These are phyloP conservation scores for Pectinophora gossypiella DNA, from an alignment of 1,140 invertebrate genomes.

Conservation along the genomic window DNA sequence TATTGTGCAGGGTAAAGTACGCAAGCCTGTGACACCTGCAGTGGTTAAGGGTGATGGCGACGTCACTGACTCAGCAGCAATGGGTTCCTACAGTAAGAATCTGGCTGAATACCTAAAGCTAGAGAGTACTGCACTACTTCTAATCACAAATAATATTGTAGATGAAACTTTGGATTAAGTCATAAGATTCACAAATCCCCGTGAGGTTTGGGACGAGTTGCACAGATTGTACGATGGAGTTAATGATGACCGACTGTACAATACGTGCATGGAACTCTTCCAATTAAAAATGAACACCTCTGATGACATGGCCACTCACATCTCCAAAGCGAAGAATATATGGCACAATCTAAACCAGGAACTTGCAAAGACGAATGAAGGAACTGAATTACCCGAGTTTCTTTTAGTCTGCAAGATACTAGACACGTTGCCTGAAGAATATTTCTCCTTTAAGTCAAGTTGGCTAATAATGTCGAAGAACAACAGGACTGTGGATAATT, in stretches of 20 bases:
- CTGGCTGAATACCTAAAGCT: neutral
- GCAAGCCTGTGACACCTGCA: neutral
- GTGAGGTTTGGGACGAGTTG: neutral
- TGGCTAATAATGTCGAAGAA: constrained; percentile 1
- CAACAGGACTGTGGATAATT: neutral
- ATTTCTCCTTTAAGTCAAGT: constrained; percentile 5
- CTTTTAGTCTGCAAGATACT: constrained; percentile 2
- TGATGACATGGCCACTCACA: constrained; percentile 1
- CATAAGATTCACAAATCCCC: neutral
- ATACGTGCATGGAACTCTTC: constrained; percentile 2
- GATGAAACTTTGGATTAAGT: neutral
- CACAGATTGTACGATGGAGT: neutral
- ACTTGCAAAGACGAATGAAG: neutral
- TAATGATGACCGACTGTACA: neutral
- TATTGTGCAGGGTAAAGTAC: neutral
- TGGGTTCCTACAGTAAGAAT: neutral
- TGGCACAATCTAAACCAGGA: neutral
- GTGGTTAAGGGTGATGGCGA: neutral
- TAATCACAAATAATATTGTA: neutral
- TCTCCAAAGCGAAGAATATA: constrained; percentile 5
- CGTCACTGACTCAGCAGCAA: too few relatives aligned
- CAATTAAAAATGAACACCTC: neutral
- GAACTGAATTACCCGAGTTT: neutral
- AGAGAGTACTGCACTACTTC: neutral
- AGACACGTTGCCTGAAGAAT: neutral